Percentiles rank a stretch among this genome's conserved stretches.
Conservation (phyloP, 2,888 invertebrate genomes). For the Ennomos fuscantarius region DNA sequence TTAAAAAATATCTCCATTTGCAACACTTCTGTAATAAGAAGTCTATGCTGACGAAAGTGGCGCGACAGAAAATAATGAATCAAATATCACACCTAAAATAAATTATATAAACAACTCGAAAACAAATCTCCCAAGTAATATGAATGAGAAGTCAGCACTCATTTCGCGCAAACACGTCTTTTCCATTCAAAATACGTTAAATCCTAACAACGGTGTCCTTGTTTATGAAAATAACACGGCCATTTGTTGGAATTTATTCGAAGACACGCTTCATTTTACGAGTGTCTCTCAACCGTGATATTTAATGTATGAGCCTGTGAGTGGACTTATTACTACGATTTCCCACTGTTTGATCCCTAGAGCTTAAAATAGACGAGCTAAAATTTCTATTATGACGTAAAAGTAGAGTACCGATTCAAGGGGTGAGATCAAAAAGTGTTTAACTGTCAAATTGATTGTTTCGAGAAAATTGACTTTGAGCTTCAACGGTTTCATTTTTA, state of each 20-base stretch:
- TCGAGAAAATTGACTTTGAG: too few species aligned
- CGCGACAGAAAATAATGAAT: too few species aligned
- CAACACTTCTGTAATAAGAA: too few species aligned
- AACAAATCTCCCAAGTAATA: not conserved
- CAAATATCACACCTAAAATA: too few species aligned
- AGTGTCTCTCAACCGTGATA: conserved; percentile 8
- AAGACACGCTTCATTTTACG: conserved; percentile 37
- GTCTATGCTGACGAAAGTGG: too few species aligned
- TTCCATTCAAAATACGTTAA: conserved; percentile 14
- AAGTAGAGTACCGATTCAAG: too few species aligned
- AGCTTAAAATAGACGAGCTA: too few species aligned
- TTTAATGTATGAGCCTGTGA: conserved; percentile 5
- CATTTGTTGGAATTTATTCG: conserved; percentile 43
- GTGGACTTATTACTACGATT: conserved; percentile 5
- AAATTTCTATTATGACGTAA: too few species aligned
- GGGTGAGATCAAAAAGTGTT: too few species aligned
- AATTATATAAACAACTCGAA: not conserved
- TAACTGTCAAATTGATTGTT: too few species aligned
- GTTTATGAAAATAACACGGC: conserved; percentile 22
- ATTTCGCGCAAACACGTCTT: conserved; percentile 13
- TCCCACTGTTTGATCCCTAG: not conserved
- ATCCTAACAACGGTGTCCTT: conserved; percentile 1
- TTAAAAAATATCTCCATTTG: too few species aligned
- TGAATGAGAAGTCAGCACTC: not conserved
- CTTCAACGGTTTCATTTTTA: too few species aligned